Base-by-base conservation (phyloP, 2,113 vertebrate genomes). In the Meleagris gallopavo region DNA sequence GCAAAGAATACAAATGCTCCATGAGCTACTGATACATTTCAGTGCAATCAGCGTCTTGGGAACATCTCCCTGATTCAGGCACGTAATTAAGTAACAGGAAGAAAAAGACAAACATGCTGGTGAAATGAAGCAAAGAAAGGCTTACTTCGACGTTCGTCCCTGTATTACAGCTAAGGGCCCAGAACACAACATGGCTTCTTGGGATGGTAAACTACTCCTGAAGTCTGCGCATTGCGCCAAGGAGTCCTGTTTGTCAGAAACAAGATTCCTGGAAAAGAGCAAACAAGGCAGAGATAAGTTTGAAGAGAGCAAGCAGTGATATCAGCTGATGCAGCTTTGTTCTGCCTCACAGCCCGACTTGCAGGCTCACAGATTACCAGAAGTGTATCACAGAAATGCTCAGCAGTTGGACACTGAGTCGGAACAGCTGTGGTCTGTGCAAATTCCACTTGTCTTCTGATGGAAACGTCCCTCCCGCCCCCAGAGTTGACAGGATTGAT, bases 151-250 rank as follows among this genome's bases (percentile, higher is more conserved):
- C 50, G 98, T 98, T 60, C 98, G 98, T 86, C 99, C 99, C 98
- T 99, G 99, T 95, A 99, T 98, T 74, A 99, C 98, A 80, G 99
- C 98, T 97, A 99, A 97, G 10, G 99, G 99, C 85, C 99, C 99
- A 2, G 98, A 98, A 89, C 98, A 98, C 96, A 98, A 97, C 95
- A 98, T 97, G 95, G 98, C 98, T 70, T 99, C 99, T 76, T 99
- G 98, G 95, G 98, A 98, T 11, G 98, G 97, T 32, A 99, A 95
- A 96, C 99, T 99, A 95, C 97, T 99, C 97, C 99, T 98, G 97
- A 99, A 99, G 98, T 99, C 99, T 13, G 99, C 99, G 61, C 99
- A 99, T 94, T 99, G 99, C 45, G 98, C 98, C 96, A 99, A 89
- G n/a, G 98, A 98, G 97, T 99, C 99, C 89, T 98, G 98, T 85